Percentiles rank a stretch among this genome's conserved stretches.
Conservation (phyloP, 2,888 invertebrate genomes). For the Mythimna loreyi region DNA sequence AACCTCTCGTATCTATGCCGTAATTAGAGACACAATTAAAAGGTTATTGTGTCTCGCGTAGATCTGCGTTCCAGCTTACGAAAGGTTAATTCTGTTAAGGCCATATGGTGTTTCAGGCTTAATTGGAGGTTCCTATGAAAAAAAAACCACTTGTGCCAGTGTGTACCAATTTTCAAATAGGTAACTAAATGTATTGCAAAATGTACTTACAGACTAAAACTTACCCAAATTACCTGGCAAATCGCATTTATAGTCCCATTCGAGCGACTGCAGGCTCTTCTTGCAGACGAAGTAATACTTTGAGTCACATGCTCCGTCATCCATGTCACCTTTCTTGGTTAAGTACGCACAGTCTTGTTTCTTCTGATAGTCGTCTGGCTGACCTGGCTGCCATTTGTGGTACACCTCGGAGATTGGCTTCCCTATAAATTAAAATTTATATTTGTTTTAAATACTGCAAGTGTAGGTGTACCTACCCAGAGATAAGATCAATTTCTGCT, state of each 20-base stretch:
- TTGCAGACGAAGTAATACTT: slow-evolving; percentile 79
- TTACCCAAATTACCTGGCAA: slow-evolving; percentile 75
- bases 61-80: no score
- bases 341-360: slow-evolving; percentile 74
- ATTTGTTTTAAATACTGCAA: not conserved
- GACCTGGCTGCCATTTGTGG: slow-evolving; percentile 14
- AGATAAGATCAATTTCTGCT: not conserved
- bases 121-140: no score
- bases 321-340: slow-evolving; percentile 66
- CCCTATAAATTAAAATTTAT: slow-evolving; percentile 12
- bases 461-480: no score
- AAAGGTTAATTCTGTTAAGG: no score
- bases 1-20: no score
- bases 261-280: slow-evolving; percentile 71
- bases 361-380: slow-evolving; percentile 66
- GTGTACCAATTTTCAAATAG: no score
- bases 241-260: slow-evolving; percentile 78
- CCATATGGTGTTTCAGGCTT: no score
- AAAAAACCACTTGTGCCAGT: no score
- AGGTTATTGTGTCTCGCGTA: no score
- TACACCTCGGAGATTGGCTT: slow-evolving; percentile 27
- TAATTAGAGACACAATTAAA: no score
- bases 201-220: not conserved
- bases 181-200: no score
- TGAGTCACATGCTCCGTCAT: slow-evolving; percentile 73